A percentile compares a stretch with the other conserved stretches of the same genome.
Evolutionary conservation across 2,113 vertebrate genomes (phyloP).

Genomic region (Gambusia holbrooki): DNA sequence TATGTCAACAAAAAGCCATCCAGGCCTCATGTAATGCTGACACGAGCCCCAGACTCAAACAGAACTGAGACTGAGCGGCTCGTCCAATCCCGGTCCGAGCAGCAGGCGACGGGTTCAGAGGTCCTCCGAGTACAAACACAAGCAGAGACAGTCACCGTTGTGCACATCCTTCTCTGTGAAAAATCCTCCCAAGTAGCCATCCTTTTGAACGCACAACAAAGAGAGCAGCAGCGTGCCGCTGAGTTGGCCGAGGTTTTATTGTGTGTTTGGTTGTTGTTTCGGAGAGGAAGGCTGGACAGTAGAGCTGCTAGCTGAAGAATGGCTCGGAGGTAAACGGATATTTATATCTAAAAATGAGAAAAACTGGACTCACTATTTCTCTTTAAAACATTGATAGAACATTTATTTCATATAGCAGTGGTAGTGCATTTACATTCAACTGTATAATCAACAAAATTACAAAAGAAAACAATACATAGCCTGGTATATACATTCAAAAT

Average conservation of each 20-base stretch:
- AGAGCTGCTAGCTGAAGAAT: not conserved
- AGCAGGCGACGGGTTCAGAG: constrained; percentile 31
- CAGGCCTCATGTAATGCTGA: not conserved
- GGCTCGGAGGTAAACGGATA: not conserved
- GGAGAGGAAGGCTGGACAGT: not conserved
- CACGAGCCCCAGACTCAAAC: not conserved
- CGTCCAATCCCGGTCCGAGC: constrained; percentile 20
- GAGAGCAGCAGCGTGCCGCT: constrained; percentile 16
- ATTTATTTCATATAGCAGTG: too few relatives aligned
- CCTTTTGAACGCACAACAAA: constrained; percentile 66
- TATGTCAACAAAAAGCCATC: constrained; percentile 57
- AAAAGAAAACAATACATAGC: too few relatives aligned
- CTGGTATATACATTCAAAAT: too few relatives aligned
- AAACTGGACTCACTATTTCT: too few relatives aligned
- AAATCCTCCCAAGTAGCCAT: constrained; percentile 52
- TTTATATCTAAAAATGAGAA: too few relatives aligned
- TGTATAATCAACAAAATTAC: too few relatives aligned
- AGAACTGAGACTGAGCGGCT: constrained; percentile 7
- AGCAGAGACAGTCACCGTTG: constrained; percentile 19
- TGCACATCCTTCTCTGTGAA: constrained; percentile 54
- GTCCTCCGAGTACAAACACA: constrained; percentile 42
- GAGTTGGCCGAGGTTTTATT: constrained; percentile 45
- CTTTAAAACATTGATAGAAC: too few relatives aligned
- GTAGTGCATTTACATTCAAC: too few relatives aligned
- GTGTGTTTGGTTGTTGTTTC: constrained; percentile 7